These are phyloP conservation scores for Rhinolophus ferrumequinum DNA, from an alignment of 2,113 vertebrate species.

Conservation along the genomic window DNA sequence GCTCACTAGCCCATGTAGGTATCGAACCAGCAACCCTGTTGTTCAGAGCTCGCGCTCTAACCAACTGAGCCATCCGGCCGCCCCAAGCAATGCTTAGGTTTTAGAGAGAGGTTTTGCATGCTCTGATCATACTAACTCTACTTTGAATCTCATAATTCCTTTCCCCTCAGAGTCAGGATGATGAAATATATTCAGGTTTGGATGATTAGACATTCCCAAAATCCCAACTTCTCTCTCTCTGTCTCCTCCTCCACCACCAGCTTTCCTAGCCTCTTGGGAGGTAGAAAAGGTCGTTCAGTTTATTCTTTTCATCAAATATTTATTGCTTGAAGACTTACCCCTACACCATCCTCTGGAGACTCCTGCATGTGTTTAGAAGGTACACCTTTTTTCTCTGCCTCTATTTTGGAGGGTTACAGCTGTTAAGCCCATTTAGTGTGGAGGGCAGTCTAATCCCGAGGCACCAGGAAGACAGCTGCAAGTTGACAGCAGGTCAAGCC, in stretches of 20 bases:
- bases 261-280: constrained; percentile 16
- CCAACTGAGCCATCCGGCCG: too few relatives aligned
- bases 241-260: background rate
- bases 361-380: constrained; percentile 34
- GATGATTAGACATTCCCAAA: background rate
- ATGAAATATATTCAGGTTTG: constrained; percentile 30
- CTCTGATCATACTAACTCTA: background rate
- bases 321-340: background rate
- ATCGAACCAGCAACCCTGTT: too few relatives aligned
- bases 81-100: background rate
- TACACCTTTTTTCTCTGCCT: constrained; percentile 33
- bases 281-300: background rate
- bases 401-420: background rate
- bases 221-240: background rate
- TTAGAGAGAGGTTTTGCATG: constrained; percentile 13
- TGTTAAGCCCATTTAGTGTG: background rate
- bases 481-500: background rate
- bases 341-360: background rate
- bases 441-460: background rate
- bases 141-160: constrained; percentile 22
- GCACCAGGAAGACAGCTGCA: constrained; percentile 38
- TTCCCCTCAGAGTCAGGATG: constrained; percentile 20
- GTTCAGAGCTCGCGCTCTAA: too few relatives aligned
- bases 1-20: too few relatives aligned
- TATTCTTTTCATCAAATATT: constrained; percentile 51